Evolutionary conservation across 2,113 vertebrate species (phyloP), one percentile per base, ranked within the genome.

Genomic region (Festucalex cinctus): DNA sequence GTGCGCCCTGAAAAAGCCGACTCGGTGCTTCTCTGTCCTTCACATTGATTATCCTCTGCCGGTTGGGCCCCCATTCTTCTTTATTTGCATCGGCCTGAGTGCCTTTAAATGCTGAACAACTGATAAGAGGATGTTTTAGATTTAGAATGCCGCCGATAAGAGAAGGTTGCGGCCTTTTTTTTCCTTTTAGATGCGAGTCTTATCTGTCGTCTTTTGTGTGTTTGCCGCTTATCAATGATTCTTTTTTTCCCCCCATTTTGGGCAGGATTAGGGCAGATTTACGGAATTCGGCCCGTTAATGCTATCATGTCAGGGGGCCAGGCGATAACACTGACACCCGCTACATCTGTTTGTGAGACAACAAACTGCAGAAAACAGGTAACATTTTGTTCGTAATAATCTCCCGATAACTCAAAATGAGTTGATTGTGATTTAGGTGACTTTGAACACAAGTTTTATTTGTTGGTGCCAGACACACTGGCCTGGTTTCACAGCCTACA

Each of bases 261-360:
- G 73, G 63, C 6, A 17, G 80, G 85, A 86, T 88, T 81, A 77
- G 62, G 59, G 39, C 49, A 76, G 84, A 86, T 90, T 87, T 75
- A 77, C 28, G 57, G 73, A 79, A 79, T 83, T 72, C 71, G 60
- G 61, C 64, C 54, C n/a, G 0, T 84, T 83, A 75, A 63, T 67
- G 68, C 44, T 43, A 70, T 85, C 53, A 71, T 61, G 72, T 80
- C 65, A 62, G 63, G 70, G 61, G 76, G 46, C 13, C 54, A 67
- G 69, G 63, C 56, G 78, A 89, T 75, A 81, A 76, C 67, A 56
- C 2, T 41, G 73, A 41, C 69, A 69, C 8, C 46, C 20, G 68
- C 75, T 71, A 74, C 7, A 62, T 72, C 43, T 77, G 65, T 80
- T 70, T 79, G 35, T 65, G 28, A 61, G 37, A 51, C 48, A 73